phyloP scores from a whole-genome alignment of 2,888 invertebrate genomes.

The Elmis aenea region DNA sequence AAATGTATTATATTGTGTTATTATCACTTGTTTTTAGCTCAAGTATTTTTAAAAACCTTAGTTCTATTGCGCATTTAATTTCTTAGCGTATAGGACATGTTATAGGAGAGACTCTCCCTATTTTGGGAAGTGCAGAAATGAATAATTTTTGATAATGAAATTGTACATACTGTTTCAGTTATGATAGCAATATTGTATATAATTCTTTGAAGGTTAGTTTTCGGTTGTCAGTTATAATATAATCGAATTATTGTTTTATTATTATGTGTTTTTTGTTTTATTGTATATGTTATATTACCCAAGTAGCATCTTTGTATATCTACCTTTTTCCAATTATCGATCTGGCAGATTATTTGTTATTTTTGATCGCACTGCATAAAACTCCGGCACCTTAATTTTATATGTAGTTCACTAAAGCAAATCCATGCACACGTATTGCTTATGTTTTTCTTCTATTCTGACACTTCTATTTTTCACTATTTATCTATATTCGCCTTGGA shows the following conservation, averaged over 20 bases:
- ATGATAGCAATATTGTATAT: too few species aligned
- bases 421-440: slow-evolving; percentile 46
- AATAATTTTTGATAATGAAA: too few species aligned
- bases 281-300: too few species aligned
- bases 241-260: too few species aligned
- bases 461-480: slow-evolving; percentile 52
- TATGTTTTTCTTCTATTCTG: slow-evolving; percentile 50
- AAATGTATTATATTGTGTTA: slow-evolving; percentile 21
- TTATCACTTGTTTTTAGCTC: slow-evolving; percentile 6
- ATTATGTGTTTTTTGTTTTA: too few species aligned
- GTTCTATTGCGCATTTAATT: too few species aligned
- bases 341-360: slow-evolving; percentile 24
- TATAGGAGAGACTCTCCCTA: too few species aligned
- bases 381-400: slow-evolving; percentile 37
- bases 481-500: slow-evolving; percentile 50
- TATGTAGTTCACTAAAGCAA: slow-evolving; percentile 34
- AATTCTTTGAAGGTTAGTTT: too few species aligned
- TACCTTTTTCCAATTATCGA: slow-evolving; percentile 22
- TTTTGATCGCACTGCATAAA: slow-evolving; percentile 43
- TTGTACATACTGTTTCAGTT: too few species aligned
- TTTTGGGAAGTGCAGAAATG: too few species aligned
- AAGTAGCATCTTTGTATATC: slow-evolving; percentile 42
- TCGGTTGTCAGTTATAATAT: too few species aligned
- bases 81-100: too few species aligned
- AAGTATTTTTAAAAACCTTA: slow-evolving; percentile 1